Base-by-base conservation (phyloP, 2,113 vertebrate genomes). In the Ailurus styani region DNA sequence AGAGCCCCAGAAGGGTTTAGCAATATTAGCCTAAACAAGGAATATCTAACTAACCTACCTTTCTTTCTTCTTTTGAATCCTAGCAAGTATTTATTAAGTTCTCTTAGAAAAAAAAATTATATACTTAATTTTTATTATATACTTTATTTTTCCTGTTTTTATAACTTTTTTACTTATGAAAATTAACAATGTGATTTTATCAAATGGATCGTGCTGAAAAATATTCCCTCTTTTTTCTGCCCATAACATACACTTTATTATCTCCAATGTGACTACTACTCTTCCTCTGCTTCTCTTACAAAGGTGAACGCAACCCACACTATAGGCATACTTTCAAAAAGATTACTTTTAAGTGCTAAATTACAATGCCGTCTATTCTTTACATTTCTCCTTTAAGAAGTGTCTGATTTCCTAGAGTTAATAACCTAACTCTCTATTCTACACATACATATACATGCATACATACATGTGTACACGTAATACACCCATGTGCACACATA, bases 131-230 rank as follows among this genome's bases (percentile, higher is more conserved):
- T 50, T 7, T 29, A 25, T 55, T 50, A 10, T 29, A 25, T 55
- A n/a, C 40, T 3, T 62, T 78, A 72, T 72, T 42, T 85, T 86
- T 93, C 9, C 52, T 54, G 18, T 34, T 96, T 96, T 87, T 62
- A 34, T 70, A 15, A 9, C 1, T 68, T 68, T 27, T 64, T 83
- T 73, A 9, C 27, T 55, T 42, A 37, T 25, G 5, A 90, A 87
- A 77, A 54, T 47, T 37, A 52, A 57, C 52, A 42, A 18, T 68
- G 20, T 23, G 4, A 18, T 45, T 77, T 8, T 90, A 13, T 82
- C n/a, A 66, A 84, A 87, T 55, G 21, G 8, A 45, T 94, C 34
- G 47, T 47, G 3, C 40, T 85, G 4, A 84, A 87, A 27, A 11
- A 34, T 37, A 0, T 66, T 95, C 11, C 60, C 7, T 72, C 62